Conservation (phyloP, 1,140 invertebrate species). For the Bradysia coprophila region DNA sequence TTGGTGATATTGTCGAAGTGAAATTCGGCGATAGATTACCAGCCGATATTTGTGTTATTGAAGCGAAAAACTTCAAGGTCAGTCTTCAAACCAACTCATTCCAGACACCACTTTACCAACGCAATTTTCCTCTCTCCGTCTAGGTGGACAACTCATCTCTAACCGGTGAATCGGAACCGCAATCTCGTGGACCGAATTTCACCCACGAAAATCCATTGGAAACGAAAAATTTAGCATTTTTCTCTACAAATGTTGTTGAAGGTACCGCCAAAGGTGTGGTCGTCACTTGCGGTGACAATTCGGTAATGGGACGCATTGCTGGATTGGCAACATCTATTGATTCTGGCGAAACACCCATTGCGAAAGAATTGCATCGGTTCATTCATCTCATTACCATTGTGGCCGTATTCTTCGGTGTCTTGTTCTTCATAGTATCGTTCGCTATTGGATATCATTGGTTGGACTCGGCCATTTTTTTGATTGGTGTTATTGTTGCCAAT, state of each 20-base stretch:
- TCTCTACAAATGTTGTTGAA: slow-evolving; percentile 94
- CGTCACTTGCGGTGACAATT: slow-evolving; percentile 92
- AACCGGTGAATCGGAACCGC: slow-evolving; percentile 93
- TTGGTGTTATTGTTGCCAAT: slow-evolving; percentile 95
- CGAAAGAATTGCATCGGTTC: slow-evolving; percentile 97
- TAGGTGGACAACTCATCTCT: slow-evolving; percentile 70
- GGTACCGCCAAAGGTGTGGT: slow-evolving; percentile 90
- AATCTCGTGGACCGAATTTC: slow-evolving; percentile 74
- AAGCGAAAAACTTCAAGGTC: slow-evolving; percentile 74
- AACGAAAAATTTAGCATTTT: slow-evolving; percentile 93
- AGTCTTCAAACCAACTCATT: no score
- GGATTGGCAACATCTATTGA: slow-evolving; percentile 91
- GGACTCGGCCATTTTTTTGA: slow-evolving; percentile 96
- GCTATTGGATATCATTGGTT: slow-evolving; percentile 95
- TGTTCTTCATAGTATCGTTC: slow-evolving; percentile 95
- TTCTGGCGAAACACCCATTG: slow-evolving; percentile 93
- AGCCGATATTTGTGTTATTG: slow-evolving; percentile 82
- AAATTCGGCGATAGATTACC: slow-evolving; percentile 91
- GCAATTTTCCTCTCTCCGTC: no score
- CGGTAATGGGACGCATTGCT: slow-evolving; percentile 95
- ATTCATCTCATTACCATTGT: slow-evolving; percentile 97
- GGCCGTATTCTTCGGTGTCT: slow-evolving; percentile 92
- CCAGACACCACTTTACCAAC: no score
- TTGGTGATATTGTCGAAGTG: slow-evolving; percentile 87
- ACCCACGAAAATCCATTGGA: slow-evolving; percentile 92